These are phyloP conservation scores for Nibea coibor DNA, from an alignment of 2,113 vertebrate species.

Conservation along the genomic window DNA sequence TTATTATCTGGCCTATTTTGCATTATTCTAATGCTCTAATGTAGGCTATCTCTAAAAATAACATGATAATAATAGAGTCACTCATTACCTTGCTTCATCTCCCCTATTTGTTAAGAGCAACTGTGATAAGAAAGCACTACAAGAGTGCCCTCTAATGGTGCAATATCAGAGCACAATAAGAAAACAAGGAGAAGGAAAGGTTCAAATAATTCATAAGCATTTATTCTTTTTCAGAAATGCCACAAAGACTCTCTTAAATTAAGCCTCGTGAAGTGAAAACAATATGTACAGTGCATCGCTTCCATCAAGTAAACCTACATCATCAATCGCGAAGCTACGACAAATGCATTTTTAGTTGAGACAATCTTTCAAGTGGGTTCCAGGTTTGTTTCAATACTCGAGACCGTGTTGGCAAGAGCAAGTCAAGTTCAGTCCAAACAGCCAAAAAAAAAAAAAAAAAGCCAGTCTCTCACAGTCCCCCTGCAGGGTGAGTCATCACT, in stretches of 20 bases:
- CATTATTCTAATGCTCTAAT: slow-evolving; percentile 43
- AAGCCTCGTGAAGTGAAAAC: slow-evolving; percentile 50
- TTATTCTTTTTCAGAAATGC: slow-evolving; percentile 58
- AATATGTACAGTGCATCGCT: slow-evolving; percentile 68
- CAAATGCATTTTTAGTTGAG: background rate
- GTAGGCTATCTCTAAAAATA: slow-evolving; percentile 45
- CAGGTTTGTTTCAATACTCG: slow-evolving; percentile 69
- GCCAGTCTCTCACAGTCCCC: slow-evolving; percentile 16
- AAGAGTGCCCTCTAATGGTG: slow-evolving; percentile 66
- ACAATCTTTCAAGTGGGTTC: slow-evolving; percentile 82
- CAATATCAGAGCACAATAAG: slow-evolving; percentile 21
- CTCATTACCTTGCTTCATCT: slow-evolving; percentile 10
- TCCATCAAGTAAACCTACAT: slow-evolving; percentile 63
- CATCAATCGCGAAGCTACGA: slow-evolving; percentile 35
- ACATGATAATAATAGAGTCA: slow-evolving; percentile 13
- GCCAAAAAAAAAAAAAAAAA: background rate
- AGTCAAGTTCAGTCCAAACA: slow-evolving; percentile 53
- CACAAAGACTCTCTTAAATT: slow-evolving; percentile 63
- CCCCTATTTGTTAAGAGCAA: background rate
- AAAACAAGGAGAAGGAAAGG: background rate
- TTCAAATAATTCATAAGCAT: slow-evolving; percentile 24
- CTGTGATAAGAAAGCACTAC: background rate
- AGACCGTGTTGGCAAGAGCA: slow-evolving; percentile 7
- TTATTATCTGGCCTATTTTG: slow-evolving; percentile 19
- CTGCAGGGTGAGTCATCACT: slow-evolving; percentile 77